Evolutionary conservation across 2,113 vertebrate genomes (phyloP), one percentile per base, ranked within the genome.

Genomic region (Toxotes jaculatrix): DNA sequence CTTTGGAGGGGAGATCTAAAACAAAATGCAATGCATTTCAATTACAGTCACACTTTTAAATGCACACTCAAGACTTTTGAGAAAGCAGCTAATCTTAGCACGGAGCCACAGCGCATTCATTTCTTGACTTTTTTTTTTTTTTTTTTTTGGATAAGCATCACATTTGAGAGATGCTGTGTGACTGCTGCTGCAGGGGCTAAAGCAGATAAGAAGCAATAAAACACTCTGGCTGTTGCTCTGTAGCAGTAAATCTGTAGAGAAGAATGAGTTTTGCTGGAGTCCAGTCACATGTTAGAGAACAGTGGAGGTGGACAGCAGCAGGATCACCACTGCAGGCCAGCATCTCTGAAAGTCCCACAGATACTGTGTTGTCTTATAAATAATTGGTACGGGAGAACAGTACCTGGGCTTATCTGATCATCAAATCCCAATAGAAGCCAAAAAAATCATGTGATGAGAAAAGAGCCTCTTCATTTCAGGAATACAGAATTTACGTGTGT

Each of bases 151-250:
- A 77, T 60, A 84, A 55, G 45, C 27, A 63, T 82, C 57, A 42
- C 23, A 78, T 80, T n/a, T 73, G 27, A 55, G 47, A 90, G 62
- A 79, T 56, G 47, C 59, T 56, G 69, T 79, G 83, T 85, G 73
- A 74, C 69, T 82, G 57, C 68, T 53, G 19, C 70, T 76, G 61
- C 59, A 47, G 38, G 66, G 60, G 74, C 69, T 60, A 34, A 53
- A 53, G 51, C 40, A 60, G 77, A 87, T 80, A 83, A 74, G 62
- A 80, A 51, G 38, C 57, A 63, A 71, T 81, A 21, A 80, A 80
- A 62, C 27, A 42, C n/a, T 49, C 11, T 5, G 19, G 14, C 31
- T 57, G 14, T 19, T 61, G 62, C 11, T 85, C 21, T 81, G 36
- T 31, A 23, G 61, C 57, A 70, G 45, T 69, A 68, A 81, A 80